phyloP scores from a whole-genome alignment of 2,888 invertebrate genomes.

The Agrochola circellaris region DNA sequence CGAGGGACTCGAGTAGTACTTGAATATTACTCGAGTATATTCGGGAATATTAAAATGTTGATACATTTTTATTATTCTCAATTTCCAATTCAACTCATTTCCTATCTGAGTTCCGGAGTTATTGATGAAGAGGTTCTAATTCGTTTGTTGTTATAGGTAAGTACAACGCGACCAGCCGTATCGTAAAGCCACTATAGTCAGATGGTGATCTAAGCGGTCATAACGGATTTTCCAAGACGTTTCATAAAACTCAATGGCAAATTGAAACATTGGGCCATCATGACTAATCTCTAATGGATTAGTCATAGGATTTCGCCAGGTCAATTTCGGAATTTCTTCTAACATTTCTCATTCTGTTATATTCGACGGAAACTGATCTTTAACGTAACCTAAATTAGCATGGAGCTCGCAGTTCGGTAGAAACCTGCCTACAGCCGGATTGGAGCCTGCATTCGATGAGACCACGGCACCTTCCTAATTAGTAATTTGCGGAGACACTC shows the following conservation, averaged over 20 bases:
- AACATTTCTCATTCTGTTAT: neutral
- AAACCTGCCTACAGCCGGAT: neutral
- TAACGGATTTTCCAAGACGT: neutral
- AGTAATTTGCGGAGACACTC: conserved; percentile 33
- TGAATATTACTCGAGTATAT: too few species aligned
- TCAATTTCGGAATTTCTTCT: neutral
- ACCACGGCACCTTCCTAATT: conserved; percentile 28
- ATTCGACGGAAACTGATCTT: neutral
- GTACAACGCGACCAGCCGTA: neutral
- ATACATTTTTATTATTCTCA: neutral
- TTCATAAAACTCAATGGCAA: conserved; percentile 7
- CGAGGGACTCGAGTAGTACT: neutral
- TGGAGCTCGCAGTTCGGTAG: neutral
- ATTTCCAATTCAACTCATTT: neutral
- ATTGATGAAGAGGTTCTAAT: conserved; percentile 8
- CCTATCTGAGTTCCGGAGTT: neutral
- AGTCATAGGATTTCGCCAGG: neutral
- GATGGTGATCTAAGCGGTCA: conserved; percentile 17
- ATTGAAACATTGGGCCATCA: neutral
- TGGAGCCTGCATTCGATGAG: conserved; percentile 14
- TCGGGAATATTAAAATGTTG: conserved; percentile 3
- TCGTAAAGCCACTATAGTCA: neutral
- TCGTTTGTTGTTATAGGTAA: neutral
- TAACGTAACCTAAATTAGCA: neutral
- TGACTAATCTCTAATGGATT: conserved; percentile 5